Evolutionary conservation across 2,113 vertebrate genomes (phyloP).

Genomic region (Daubentonia madagascariensis): DNA sequence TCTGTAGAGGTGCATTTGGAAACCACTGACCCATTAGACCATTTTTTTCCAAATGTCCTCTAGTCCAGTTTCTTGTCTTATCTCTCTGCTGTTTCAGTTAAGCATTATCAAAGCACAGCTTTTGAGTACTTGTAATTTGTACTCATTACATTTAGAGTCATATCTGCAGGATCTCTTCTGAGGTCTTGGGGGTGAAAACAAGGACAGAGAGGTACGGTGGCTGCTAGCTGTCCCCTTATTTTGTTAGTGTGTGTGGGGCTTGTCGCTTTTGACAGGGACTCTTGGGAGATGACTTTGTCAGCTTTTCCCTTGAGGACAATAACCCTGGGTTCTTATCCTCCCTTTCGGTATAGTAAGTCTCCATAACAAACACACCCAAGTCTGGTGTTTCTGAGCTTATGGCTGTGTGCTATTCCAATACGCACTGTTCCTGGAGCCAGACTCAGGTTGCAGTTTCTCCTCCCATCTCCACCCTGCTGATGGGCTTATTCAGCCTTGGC

Average conservation of each 20-base stretch:
- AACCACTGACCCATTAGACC: constrained; percentile 26
- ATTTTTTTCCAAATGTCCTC: constrained; percentile 43
- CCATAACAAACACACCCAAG: constrained; percentile 66
- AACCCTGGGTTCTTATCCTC: constrained; percentile 20
- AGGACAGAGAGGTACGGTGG: constrained; percentile 8
- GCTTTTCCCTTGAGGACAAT: constrained; percentile 32
- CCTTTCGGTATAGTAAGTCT: background rate
- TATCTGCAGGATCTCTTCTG: constrained; percentile 58
- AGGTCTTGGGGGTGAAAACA: constrained; percentile 22
- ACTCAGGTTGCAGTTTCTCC: background rate
- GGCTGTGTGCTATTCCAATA: background rate
- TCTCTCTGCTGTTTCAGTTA: constrained; percentile 50
- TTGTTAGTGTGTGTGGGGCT: constrained; percentile 50
- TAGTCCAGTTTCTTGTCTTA: constrained; percentile 64
- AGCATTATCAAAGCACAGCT: constrained; percentile 53
- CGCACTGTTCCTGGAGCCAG: constrained; percentile 30
- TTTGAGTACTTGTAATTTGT: constrained; percentile 50
- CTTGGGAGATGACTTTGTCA: constrained; percentile 29
- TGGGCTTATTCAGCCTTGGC: background rate
- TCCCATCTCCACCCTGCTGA: background rate
- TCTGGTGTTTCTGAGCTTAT: constrained; percentile 61
- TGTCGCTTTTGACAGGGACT: constrained; percentile 8
- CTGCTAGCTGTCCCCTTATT: constrained; percentile 42
- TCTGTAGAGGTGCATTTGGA: background rate
- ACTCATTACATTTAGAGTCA: constrained; percentile 52